Evolutionary conservation across 2,797 vertebrate genomes (phyloP).

Genomic region (Atherinosoma microstoma): DNA sequence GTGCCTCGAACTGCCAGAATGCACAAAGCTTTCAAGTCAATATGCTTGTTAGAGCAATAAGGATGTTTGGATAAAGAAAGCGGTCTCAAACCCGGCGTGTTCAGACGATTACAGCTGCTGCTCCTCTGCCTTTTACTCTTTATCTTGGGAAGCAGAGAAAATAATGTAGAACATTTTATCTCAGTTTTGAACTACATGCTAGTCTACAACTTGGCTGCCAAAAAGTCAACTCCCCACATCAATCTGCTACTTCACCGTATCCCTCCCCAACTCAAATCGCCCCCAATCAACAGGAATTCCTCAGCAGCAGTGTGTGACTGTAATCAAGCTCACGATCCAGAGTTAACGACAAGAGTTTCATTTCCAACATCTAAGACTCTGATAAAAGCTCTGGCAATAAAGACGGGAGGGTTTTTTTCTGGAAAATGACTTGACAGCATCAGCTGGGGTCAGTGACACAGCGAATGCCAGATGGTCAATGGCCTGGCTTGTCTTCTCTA

Average conservation of each 20-base stretch:
- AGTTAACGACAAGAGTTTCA: conserved; percentile 54
- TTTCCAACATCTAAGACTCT: conserved; percentile 51
- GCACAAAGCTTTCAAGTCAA: conserved; percentile 23
- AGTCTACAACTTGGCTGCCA: conserved; percentile 24
- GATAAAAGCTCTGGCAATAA: conserved; percentile 22
- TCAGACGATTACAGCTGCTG: conserved; percentile 8
- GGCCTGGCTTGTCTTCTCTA: conserved; percentile 37
- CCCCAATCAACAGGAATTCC: conserved; percentile 34
- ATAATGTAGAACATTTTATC: background rate
- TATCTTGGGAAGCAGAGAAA: conserved; percentile 1
- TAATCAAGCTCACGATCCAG: conserved; percentile 43
- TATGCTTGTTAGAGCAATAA: conserved; percentile 43
- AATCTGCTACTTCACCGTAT: conserved; percentile 17
- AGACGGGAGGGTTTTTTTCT: conserved; percentile 41
- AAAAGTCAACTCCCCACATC: conserved; percentile 5
- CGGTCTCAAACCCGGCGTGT: conserved; percentile 21
- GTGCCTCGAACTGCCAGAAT: conserved; percentile 43
- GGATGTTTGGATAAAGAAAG: conserved; percentile 36
- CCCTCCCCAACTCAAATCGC: conserved; percentile 35
- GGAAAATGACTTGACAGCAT: conserved; percentile 26
- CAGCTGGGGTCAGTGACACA: conserved; percentile 54
- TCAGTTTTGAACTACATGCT: conserved; percentile 4
- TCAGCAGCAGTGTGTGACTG: conserved; percentile 13
- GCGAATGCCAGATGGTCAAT: conserved; percentile 53
- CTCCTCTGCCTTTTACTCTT: background rate